Conservation (phyloP, 2,888 invertebrate species). For the Taphrorychus bicolor region DNA sequence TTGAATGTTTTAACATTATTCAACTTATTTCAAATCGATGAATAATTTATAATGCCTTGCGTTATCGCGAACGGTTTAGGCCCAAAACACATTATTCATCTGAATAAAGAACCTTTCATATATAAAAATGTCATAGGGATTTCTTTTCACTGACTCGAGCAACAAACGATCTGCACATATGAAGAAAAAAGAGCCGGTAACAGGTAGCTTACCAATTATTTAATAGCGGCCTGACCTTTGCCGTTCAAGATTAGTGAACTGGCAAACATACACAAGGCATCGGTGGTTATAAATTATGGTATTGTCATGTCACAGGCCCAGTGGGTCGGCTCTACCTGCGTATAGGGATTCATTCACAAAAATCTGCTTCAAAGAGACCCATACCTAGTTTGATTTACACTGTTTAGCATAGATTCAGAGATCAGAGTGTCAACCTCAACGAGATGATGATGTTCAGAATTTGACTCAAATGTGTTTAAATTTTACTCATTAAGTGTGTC, state of each 20-base stretch:
- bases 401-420: too few species aligned
- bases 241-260: neutral
- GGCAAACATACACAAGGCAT: neutral
- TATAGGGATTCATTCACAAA: neutral
- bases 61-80: too few species aligned
- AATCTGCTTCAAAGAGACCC: too few species aligned
- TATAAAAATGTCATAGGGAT: neutral
- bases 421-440: too few species aligned
- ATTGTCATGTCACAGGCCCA: neutral
- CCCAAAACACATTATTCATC: conserved; percentile 20
- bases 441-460: too few species aligned
- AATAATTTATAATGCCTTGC: too few species aligned
- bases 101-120: neutral
- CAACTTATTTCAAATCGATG: too few species aligned
- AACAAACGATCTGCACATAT: neutral
- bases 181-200: neutral
- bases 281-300: neutral
- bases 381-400: too few species aligned
- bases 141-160: neutral
- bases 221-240: neutral
- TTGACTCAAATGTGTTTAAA: too few species aligned
- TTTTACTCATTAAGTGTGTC: too few species aligned
- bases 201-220: neutral
- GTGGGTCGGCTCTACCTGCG: neutral
- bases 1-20: too few species aligned